Conservation (phyloP, 2,113 vertebrate genomes). For the Hylia prasina region DNA sequence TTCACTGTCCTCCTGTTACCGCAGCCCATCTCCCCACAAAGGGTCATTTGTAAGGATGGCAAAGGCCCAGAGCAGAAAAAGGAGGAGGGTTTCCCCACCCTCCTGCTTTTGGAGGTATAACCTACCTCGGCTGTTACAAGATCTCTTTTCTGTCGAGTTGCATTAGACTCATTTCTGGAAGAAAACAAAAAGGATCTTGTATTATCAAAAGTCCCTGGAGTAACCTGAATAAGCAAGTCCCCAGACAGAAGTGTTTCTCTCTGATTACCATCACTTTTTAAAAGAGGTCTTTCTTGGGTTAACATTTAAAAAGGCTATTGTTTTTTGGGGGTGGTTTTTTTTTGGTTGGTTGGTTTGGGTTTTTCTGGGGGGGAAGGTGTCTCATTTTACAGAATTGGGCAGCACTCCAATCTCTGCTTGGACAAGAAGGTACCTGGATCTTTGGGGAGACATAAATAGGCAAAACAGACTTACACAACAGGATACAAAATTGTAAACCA, state of each 20-base stretch:
- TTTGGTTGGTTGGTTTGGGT: too few relatives aligned
- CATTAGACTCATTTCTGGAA: constrained; percentile 91
- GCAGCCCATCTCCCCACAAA: constrained; percentile 61
- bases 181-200: constrained; percentile 85
- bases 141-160: constrained; percentile 95
- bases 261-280: constrained; percentile 76
- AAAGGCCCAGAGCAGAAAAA: constrained; percentile 68
- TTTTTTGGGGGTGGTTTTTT: too few relatives aligned
- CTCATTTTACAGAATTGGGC: constrained; percentile 66
- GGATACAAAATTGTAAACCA: neutral
- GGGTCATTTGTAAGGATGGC: constrained; percentile 69
- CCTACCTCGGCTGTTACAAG: constrained; percentile 95
- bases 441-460: neutral
- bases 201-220: constrained; percentile 73
- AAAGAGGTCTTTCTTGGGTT: constrained; percentile 79
- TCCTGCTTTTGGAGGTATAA: constrained; percentile 82
- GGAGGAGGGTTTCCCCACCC: constrained; percentile 25
- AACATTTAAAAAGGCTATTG: constrained; percentile 63
- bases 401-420: constrained; percentile 34
- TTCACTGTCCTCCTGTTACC: constrained; percentile 41
- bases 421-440: constrained; percentile 36
- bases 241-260: constrained; percentile 70
- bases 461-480: constrained; percentile 19
- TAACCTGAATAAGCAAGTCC: constrained; percentile 75
- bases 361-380: too few relatives aligned